Evolutionary conservation across 2,113 vertebrate species (phyloP).

Genomic region (Phrynosoma blainvillii): DNA sequence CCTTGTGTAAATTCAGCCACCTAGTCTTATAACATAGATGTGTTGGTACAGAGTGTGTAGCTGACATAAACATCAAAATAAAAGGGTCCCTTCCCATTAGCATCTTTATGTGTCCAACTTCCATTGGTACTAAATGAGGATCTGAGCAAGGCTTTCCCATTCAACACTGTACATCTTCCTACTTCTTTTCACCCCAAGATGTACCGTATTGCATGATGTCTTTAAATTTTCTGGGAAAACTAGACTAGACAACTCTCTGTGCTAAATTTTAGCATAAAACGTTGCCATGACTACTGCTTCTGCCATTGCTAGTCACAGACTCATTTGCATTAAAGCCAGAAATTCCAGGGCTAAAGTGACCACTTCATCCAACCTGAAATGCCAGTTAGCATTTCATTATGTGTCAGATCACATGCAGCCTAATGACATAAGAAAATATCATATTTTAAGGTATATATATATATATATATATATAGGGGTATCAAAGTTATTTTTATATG

Average conservation of each 20-base stretch:
- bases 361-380: conserved; percentile 23
- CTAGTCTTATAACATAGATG: too few relatives aligned
- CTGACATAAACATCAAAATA: not conserved
- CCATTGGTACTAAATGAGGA: not conserved
- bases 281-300: not conserved
- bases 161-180: not conserved
- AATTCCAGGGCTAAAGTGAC: not conserved
- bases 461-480: not conserved
- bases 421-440: conserved; percentile 34
- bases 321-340: conserved; percentile 15
- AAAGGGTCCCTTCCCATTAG: not conserved
- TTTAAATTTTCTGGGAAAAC: not conserved
- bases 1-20: too few relatives aligned
- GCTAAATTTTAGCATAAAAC: not conserved
- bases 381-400: conserved; percentile 26
- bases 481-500: conserved; percentile 16
- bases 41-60: too few relatives aligned
- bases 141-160: not conserved
- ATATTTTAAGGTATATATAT: conserved; percentile 16
- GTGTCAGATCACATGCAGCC: conserved; percentile 22
- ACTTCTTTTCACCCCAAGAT: not conserved
- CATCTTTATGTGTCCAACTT: not conserved
- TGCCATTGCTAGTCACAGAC: not conserved
- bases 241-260: not conserved
- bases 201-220: not conserved